phyloP scores from a whole-genome alignment of 1,140 invertebrate species.

The Trissolcus basalis region DNA sequence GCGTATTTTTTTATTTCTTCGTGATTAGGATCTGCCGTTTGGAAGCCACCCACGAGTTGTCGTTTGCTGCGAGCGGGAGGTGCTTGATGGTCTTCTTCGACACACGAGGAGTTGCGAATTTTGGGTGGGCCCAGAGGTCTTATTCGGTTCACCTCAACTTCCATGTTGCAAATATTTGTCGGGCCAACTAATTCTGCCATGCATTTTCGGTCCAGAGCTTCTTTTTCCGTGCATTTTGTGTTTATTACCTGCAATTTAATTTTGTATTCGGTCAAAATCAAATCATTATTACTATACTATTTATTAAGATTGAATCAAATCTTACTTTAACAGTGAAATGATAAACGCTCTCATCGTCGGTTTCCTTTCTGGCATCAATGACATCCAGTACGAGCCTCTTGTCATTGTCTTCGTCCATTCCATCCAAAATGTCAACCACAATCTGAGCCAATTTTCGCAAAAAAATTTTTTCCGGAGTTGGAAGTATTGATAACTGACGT shows the following conservation, averaged over 20 bases:
- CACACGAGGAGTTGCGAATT: slow-evolving; percentile 58
- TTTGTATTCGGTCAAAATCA: too few species aligned
- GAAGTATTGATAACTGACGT: slow-evolving; percentile 32
- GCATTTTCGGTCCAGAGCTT: slow-evolving; percentile 55
- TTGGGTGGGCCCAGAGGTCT: slow-evolving; percentile 51
- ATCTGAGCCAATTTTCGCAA: slow-evolving; percentile 69
- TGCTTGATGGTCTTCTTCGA: slow-evolving; percentile 25
- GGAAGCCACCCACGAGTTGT: not conserved
- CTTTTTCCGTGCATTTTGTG: slow-evolving; percentile 56
- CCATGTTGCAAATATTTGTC: slow-evolving; percentile 60
- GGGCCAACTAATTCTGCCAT: slow-evolving; percentile 51
- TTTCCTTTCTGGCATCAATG: slow-evolving; percentile 55
- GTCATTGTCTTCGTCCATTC: slow-evolving; percentile 69
- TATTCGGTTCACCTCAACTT: slow-evolving; percentile 49
- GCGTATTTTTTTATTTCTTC: not conserved
- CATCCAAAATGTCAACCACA: slow-evolving; percentile 71
- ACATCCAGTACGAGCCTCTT: slow-evolving; percentile 70
- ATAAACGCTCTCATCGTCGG: slow-evolving; percentile 35
- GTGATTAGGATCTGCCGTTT: not conserved
- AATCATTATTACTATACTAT: slow-evolving; percentile 7
- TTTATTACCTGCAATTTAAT: slow-evolving; percentile 44
- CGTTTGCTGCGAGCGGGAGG: slow-evolving; percentile 14
- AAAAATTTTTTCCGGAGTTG: slow-evolving; percentile 49
- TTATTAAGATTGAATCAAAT: not conserved
- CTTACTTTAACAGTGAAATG: slow-evolving; percentile 42